A percentile compares a stretch with the other conserved stretches of the same genome.
These are phyloP conservation scores for Eira barbara DNA, from an alignment of 2,113 vertebrate species.

Conservation along the genomic window DNA sequence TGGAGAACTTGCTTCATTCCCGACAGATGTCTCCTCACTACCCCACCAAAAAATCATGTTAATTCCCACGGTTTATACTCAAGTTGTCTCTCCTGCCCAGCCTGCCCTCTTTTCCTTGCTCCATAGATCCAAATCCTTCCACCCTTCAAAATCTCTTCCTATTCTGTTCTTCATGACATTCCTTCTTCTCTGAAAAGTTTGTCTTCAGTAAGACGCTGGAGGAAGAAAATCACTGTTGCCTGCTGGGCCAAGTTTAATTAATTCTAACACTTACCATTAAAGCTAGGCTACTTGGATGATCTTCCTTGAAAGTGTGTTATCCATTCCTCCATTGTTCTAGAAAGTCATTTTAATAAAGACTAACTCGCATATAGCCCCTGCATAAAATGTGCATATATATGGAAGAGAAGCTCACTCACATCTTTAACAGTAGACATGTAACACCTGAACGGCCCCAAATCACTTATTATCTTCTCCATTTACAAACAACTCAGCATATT, in stretches of 20 bases:
- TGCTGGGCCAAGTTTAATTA: not conserved
- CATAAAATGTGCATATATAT: not conserved
- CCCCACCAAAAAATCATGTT: not conserved
- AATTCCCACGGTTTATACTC: not conserved
- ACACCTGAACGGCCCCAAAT: not conserved
- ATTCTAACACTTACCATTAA: not conserved
- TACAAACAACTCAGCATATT: not conserved
- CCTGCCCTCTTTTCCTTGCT: not conserved
- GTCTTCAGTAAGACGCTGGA: not conserved
- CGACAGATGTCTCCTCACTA: not conserved
- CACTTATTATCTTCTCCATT: not conserved
- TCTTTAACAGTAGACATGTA: not conserved
- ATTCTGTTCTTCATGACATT: not conserved
- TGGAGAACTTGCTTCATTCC: not conserved
- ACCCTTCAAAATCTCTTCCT: slow-evolving; percentile 17
- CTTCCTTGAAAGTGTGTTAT: slow-evolving; percentile 5
- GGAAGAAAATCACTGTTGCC: not conserved
- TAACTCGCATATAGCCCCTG: not conserved
- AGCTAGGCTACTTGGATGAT: not conserved
- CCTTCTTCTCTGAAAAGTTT: slow-evolving; percentile 8
- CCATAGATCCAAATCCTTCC: not conserved
- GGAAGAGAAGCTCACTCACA: not conserved
- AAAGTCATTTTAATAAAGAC: slow-evolving; percentile 18
- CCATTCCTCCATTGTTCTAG: not conserved
- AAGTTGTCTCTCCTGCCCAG: slow-evolving; percentile 26